These are phyloP conservation scores for Agrotis segetum DNA, from an alignment of 2,888 invertebrate species.

Conservation along the genomic window DNA sequence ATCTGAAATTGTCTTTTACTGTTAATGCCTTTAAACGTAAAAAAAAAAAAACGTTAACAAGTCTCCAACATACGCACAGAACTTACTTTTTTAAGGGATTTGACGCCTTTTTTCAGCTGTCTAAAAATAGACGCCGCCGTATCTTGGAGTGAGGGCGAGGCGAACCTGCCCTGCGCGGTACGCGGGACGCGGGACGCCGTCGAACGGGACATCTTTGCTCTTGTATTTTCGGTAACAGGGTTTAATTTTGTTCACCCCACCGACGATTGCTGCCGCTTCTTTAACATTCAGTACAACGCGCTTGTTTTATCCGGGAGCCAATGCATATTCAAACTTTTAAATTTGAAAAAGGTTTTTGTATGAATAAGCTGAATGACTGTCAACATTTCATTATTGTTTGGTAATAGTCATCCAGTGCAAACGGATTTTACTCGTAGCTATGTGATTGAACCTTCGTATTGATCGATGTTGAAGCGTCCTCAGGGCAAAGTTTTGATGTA, in stretches of 20 bases:
- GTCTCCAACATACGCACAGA: constrained; percentile 34
- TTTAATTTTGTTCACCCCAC: constrained; percentile 41
- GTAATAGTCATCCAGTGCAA: constrained; percentile 13
- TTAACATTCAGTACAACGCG: constrained; percentile 41
- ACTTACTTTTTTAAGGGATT: constrained; percentile 65
- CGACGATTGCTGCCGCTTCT: constrained; percentile 37
- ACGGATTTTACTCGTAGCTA: neutral
- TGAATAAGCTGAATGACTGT: neutral
- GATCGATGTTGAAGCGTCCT: constrained; percentile 36
- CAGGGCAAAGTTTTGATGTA: constrained; percentile 14
- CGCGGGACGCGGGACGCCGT: constrained; percentile 23
- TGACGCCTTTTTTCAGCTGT: constrained; percentile 73
- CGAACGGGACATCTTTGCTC: constrained; percentile 45
- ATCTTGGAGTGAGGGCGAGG: constrained; percentile 61
- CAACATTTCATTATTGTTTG: neutral
- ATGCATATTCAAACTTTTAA: constrained; percentile 23
- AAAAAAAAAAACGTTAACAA: constrained; percentile 40
- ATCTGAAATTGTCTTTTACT: constrained; percentile 17
- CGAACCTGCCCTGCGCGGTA: constrained; percentile 58
- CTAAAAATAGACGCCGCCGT: constrained; percentile 74
- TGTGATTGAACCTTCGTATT: constrained; percentile 36
- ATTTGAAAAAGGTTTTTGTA: constrained; percentile 1
- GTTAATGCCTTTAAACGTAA: constrained; percentile 24
- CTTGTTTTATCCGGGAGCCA: constrained; percentile 16
- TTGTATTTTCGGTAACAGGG: constrained; percentile 51